phyloP scores from a whole-genome alignment of 2,797 vertebrate genomes.

The Rhabdomys pumilio region DNA sequence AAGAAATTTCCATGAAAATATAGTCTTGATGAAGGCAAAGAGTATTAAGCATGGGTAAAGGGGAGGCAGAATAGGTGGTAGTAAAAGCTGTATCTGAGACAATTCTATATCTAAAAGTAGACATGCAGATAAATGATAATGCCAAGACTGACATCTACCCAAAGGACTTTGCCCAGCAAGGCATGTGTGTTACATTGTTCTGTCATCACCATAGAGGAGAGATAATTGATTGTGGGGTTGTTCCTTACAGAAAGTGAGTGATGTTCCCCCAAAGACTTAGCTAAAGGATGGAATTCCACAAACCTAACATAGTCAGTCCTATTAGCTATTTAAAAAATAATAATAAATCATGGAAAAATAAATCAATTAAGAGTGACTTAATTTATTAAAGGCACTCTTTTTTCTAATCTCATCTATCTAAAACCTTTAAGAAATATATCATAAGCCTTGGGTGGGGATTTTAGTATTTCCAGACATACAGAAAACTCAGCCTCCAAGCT shows the following conservation, averaged over 20 bases:
- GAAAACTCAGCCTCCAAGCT: background rate
- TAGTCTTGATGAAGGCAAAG: background rate
- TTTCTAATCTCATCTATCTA: conserved; percentile 19
- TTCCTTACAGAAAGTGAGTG: background rate
- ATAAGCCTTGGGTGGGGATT: background rate
- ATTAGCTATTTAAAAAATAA: conserved; percentile 51
- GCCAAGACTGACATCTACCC: background rate
- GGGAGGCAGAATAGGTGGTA: background rate
- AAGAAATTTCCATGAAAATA: conserved; percentile 27
- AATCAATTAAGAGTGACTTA: background rate
- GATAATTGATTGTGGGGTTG: background rate
- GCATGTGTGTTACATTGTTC: rapidly evolving
- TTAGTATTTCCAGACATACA: background rate
- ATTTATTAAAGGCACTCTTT: conserved; percentile 35
- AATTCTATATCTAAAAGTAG: background rate
- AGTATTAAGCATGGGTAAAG: background rate
- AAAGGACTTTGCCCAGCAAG: too few species aligned
- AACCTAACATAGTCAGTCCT: background rate
- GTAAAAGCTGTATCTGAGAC: background rate
- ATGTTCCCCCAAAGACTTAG: background rate
- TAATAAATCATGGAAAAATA: background rate
- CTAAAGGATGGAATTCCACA: background rate
- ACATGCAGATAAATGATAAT: background rate
- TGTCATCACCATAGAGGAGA: too few species aligned
- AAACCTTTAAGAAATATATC: conserved; percentile 37